phyloP scores from a whole-genome alignment of 2,888 invertebrate species.

The Drosophila kambysellisi region DNA sequence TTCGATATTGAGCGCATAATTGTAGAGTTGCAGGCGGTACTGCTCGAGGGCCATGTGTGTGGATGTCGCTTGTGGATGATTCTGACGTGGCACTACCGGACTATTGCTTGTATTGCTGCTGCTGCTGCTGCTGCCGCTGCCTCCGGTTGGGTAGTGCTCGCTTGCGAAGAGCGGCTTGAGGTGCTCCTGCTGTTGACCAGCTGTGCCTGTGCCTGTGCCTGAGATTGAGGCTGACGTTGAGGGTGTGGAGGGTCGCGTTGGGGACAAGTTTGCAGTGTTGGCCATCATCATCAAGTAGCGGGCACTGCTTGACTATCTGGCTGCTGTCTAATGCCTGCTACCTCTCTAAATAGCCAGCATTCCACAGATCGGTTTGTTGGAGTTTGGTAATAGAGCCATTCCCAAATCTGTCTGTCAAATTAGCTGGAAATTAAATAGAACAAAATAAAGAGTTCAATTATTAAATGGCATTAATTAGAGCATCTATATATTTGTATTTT shows the following conservation, averaged over 20 bases:
- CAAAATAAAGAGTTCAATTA: background rate
- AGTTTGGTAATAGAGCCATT: background rate
- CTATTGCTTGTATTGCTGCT: conserved; percentile 13
- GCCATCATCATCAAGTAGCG: background rate
- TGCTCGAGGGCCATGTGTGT: conserved; percentile 87
- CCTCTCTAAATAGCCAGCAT: background rate
- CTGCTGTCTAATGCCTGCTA: too few species aligned
- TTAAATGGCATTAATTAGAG: background rate
- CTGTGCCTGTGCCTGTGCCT: background rate
- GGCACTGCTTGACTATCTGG: background rate
- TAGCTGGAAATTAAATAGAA: background rate
- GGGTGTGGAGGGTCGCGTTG: background rate
- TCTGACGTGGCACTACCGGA: background rate
- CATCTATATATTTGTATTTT: background rate
- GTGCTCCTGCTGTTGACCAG: background rate
- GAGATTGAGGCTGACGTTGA: background rate
- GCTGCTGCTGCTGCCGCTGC: background rate
- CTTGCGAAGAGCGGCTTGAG: background rate
- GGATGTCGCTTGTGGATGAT: conserved; percentile 34
- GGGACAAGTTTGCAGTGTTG: background rate
- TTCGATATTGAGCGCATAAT: conserved; percentile 93
- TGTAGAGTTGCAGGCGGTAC: conserved; percentile 93
- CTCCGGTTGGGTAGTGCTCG: background rate
- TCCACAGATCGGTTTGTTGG: background rate
- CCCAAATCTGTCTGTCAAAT: background rate